Percentiles rank a stretch among this genome's conserved stretches.
phyloP scores from a whole-genome alignment of 2,888 invertebrate genomes.

The Lasioglossum morio region DNA sequence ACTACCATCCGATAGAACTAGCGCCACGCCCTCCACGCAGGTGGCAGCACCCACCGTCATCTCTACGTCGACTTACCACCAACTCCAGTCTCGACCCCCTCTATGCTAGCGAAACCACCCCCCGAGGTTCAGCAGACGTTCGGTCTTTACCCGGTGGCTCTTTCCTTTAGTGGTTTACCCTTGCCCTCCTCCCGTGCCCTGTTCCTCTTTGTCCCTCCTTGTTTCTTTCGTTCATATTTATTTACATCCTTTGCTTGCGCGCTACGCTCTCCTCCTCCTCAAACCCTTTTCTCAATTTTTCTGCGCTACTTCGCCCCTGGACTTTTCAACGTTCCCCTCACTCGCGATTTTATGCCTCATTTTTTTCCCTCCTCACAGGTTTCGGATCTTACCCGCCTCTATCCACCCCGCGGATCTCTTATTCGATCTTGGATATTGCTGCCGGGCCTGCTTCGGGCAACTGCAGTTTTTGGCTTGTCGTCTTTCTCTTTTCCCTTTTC shows the following conservation, averaged over 20 bases:
- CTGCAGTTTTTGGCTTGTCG: neutral
- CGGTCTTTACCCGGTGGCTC: constrained; percentile 21
- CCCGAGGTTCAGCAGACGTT: constrained; percentile 2
- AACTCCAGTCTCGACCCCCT: constrained; percentile 19
- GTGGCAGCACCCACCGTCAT: constrained; percentile 70
- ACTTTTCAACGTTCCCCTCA: neutral
- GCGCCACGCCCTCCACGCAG: constrained; percentile 82
- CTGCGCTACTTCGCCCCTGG: constrained; percentile 1
- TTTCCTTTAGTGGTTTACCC: constrained; percentile 38
- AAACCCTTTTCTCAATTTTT: neutral
- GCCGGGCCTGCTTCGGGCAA: neutral
- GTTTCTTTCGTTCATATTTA: constrained; percentile 28
- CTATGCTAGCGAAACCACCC: constrained; percentile 7
- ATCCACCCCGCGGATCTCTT: neutral
- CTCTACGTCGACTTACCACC: constrained; percentile 43
- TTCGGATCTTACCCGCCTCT: neutral
- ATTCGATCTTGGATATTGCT: neutral
- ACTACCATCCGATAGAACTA: constrained; percentile 77
- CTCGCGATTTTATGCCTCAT: neutral
- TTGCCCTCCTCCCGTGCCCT: constrained; percentile 29
- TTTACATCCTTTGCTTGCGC: constrained; percentile 11
- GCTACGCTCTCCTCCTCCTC: neutral
- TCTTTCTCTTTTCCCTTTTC: neutral
- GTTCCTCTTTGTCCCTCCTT: constrained; percentile 16
- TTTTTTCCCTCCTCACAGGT: neutral